Evolutionary conservation across 2,797 vertebrate genomes (phyloP).

Genomic region (Periophthalmus magnuspinnatus): DNA sequence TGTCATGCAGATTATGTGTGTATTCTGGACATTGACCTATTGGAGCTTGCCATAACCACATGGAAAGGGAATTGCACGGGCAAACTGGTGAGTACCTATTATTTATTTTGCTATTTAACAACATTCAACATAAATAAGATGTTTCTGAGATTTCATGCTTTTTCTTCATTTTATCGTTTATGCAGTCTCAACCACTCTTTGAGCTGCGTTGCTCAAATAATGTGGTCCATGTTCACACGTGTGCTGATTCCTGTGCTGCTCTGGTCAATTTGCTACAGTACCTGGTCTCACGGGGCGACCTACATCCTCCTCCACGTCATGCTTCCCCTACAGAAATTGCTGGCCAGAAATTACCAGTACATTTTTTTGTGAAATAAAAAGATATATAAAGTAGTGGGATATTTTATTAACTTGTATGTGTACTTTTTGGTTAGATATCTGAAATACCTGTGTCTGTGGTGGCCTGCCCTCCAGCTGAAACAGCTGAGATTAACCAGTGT

Average conservation of each 20-base stretch:
- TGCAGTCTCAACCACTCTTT: constrained; percentile 81
- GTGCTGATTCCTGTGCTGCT: constrained; percentile 89
- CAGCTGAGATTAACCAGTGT: constrained; percentile 90
- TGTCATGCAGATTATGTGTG: constrained; percentile 86
- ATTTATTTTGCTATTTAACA: constrained; percentile 10
- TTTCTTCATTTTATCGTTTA: constrained; percentile 1
- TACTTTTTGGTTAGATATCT: constrained; percentile 63
- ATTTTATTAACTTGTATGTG: neutral
- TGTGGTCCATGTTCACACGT: constrained; percentile 89
- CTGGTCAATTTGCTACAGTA: constrained; percentile 90
- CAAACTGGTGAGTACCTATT: constrained; percentile 78
- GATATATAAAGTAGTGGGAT: constrained; percentile 12
- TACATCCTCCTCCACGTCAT: constrained; percentile 85
- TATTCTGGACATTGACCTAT: constrained; percentile 88
- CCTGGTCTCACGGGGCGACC: constrained; percentile 83
- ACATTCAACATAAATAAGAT: constrained; percentile 1
- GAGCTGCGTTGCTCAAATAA: constrained; percentile 95
- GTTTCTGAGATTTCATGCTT: neutral
- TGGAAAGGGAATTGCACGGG: constrained; percentile 85
- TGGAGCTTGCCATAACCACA: constrained; percentile 91
- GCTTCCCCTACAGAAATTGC: constrained; percentile 89
- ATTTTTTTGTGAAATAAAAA: constrained; percentile 52
- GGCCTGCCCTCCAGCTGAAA: constrained; percentile 85
- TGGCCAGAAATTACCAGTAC: constrained; percentile 89
- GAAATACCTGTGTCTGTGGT: constrained; percentile 82